Evolutionary conservation across 2,888 invertebrate genomes (phyloP).

Genomic region (Cheilosia variabilis): DNA sequence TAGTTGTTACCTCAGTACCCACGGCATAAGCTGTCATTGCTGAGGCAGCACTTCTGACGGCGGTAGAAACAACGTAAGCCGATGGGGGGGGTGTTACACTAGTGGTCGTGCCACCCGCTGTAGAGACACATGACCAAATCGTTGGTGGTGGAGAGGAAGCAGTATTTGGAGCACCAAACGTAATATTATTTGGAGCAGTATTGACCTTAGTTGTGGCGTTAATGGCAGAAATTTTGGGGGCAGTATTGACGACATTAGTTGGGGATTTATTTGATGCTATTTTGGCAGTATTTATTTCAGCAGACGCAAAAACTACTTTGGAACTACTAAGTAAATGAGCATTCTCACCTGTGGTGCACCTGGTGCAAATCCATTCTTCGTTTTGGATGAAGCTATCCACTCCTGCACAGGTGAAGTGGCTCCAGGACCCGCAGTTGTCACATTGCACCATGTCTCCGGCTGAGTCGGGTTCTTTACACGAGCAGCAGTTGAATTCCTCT

Average conservation of each 20-base stretch:
- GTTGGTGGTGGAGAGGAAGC: neutral
- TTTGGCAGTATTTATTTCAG: constrained; percentile 4
- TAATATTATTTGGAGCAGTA: neutral
- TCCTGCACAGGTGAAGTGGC: neutral
- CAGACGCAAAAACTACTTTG: constrained; percentile 11
- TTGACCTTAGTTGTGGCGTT: neutral
- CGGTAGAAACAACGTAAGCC: too few relatives aligned
- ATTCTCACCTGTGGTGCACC: constrained; percentile 24
- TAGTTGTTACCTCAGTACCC: too few relatives aligned
- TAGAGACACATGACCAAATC: neutral
- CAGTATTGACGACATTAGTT: neutral
- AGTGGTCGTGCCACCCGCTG: neutral
- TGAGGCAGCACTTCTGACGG: too few relatives aligned
- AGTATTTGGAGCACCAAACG: neutral
- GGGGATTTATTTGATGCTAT: neutral
- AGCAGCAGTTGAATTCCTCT: constrained; percentile 19
- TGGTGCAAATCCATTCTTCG: neutral
- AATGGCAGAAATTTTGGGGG: too few relatives aligned
- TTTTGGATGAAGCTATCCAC: constrained; percentile 3
- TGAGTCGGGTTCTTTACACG: constrained; percentile 11
- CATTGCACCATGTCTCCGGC: constrained; percentile 35
- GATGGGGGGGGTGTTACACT: too few relatives aligned
- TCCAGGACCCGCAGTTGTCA: constrained; percentile 10
- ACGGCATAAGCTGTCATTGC: too few relatives aligned
- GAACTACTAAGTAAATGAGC: constrained; percentile 4